phyloP scores from a whole-genome alignment of 2,797 vertebrate genomes.

The Sebastes kiyomatsui region DNA sequence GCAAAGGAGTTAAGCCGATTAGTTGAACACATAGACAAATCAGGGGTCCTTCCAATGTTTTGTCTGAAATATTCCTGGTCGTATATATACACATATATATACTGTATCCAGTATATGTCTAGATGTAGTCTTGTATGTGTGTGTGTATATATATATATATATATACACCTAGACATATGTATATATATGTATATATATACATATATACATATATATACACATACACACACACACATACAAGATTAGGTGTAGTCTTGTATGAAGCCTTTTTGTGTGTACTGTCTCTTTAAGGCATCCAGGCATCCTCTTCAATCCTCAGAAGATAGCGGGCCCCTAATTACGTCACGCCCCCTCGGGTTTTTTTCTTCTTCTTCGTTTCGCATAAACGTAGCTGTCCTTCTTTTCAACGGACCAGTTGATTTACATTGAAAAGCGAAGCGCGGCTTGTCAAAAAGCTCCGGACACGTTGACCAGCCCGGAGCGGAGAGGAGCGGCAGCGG shows the following conservation, averaged over 20 bases:
- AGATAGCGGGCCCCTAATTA: slow-evolving; percentile 62
- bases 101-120: too few relatives aligned
- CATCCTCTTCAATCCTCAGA: slow-evolving; percentile 37
- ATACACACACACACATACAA: too few relatives aligned
- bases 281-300: slow-evolving; percentile 71
- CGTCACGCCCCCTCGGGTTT: slow-evolving; percentile 62
- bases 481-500: not conserved
- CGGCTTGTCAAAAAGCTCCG: slow-evolving; percentile 24
- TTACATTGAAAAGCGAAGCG: slow-evolving; percentile 19
- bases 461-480: slow-evolving; percentile 46
- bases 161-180: too few relatives aligned
- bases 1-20: too few relatives aligned
- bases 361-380: not conserved
- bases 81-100: too few relatives aligned
- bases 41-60: too few relatives aligned
- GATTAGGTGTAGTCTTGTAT: not conserved
- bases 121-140: too few relatives aligned
- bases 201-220: too few relatives aligned
- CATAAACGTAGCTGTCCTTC: slow-evolving; percentile 38
- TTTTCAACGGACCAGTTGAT: slow-evolving; percentile 38
- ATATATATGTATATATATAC: too few relatives aligned
- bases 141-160: rapidly evolving
- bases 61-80: too few relatives aligned
- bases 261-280: slow-evolving; percentile 2
- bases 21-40: too few relatives aligned